Percentiles rank a stretch among this genome's conserved stretches.
phyloP scores from a whole-genome alignment of 2,113 vertebrate species.

The Mesoclemmys tuberculata region DNA sequence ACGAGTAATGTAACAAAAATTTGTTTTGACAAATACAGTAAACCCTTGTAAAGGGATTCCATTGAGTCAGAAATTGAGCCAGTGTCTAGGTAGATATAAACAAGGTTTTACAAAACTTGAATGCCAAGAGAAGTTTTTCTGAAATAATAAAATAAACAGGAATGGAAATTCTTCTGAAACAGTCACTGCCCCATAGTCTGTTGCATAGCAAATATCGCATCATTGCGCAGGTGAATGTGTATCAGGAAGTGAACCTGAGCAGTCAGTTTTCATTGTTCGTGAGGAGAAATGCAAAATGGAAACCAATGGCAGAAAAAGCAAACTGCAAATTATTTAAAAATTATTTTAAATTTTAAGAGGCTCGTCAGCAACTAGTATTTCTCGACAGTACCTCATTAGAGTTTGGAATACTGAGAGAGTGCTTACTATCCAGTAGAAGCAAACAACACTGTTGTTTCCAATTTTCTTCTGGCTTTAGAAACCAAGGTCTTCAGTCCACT shows the following conservation, averaged over 20 bases:
- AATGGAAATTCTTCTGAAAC: accelerated
- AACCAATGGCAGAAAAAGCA: neutral
- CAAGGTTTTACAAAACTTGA: neutral
- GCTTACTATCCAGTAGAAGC: neutral
- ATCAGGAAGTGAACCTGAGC: accelerated
- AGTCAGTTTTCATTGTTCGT: accelerated
- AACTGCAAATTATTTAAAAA: neutral
- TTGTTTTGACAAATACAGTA: neutral
- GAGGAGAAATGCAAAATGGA: neutral
- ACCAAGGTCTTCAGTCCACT: neutral
- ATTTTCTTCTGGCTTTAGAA: neutral
- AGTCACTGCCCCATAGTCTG: accelerated
- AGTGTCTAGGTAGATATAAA: neutral
- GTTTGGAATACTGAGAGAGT: neutral
- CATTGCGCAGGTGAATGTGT: no score
- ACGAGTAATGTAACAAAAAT: neutral
- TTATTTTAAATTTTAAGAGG: neutral
- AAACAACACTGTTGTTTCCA: neutral
- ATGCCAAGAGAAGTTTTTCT: neutral
- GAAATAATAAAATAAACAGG: neutral
- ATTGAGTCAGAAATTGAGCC: accelerated
- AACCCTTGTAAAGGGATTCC: accelerated
- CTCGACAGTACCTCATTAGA: neutral
- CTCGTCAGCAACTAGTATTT: neutral
- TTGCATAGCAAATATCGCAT: neutral